A percentile compares a stretch with the other conserved stretches of the same genome.
These are phyloP conservation scores for Branchellion lobata DNA, from an alignment of 2,888 invertebrate species.

Conservation along the genomic window DNA sequence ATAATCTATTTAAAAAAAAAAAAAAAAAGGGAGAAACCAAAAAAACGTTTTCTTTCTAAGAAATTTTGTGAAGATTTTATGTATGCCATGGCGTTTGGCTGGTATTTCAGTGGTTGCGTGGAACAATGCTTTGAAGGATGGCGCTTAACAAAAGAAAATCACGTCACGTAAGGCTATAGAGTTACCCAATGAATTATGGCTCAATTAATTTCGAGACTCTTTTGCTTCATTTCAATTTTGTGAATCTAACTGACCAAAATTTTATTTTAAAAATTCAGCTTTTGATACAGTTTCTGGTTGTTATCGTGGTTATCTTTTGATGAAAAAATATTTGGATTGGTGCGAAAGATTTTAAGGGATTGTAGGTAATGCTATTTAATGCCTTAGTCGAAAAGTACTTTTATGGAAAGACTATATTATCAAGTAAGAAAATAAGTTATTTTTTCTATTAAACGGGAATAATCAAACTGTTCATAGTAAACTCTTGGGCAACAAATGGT, in stretches of 20 bases:
- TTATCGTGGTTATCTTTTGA: background rate
- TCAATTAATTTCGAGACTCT: constrained; percentile 4
- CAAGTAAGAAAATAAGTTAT: too few relatives aligned
- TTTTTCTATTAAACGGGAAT: too few relatives aligned
- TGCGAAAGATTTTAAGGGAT: too few relatives aligned
- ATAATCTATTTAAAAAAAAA: background rate
- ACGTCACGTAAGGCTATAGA: constrained; percentile 9
- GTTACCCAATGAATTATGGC: background rate
- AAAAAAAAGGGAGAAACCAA: background rate
- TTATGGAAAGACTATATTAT: too few relatives aligned
- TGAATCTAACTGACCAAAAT: background rate
- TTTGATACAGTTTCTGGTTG: background rate
- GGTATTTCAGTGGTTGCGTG: background rate
- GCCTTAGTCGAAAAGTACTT: too few relatives aligned
- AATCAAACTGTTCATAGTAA: too few relatives aligned
- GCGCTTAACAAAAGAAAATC: constrained; percentile 9
- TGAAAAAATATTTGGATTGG: too few relatives aligned
- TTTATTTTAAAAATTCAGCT: background rate
- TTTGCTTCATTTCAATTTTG: background rate
- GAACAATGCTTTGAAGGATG: constrained; percentile 19
- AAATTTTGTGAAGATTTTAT: too few relatives aligned
- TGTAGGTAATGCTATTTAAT: too few relatives aligned
- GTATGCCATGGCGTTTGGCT: background rate
- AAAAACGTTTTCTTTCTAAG: background rate
- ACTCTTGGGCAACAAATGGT: too few relatives aligned